phyloP scores from a whole-genome alignment of 2,113 vertebrate species.

The Albula glossodonta region DNA sequence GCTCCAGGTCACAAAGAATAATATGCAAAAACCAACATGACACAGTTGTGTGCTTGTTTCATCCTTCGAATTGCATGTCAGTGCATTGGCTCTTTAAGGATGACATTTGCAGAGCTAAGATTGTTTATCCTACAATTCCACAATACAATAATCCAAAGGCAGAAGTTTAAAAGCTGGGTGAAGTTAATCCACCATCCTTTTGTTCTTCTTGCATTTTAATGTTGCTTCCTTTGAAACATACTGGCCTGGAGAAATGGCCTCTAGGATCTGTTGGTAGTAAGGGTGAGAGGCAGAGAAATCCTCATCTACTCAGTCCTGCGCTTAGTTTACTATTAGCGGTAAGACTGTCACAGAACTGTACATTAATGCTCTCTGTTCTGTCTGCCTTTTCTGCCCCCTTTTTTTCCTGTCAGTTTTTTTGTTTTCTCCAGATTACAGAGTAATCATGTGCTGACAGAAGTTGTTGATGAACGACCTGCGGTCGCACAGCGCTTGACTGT shows the following conservation, averaged over 20 bases:
- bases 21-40: background rate
- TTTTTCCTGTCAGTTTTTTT: background rate
- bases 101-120: background rate
- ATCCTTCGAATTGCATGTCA: background rate
- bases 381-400: background rate
- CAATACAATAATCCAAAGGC: background rate
- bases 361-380: conserved; percentile 6
- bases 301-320: background rate
- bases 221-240: conserved; percentile 20
- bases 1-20: background rate
- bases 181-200: conserved; percentile 1
- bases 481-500: background rate
- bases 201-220: background rate
- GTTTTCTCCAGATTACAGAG: background rate
- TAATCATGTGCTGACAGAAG: conserved; percentile 19
- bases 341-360: background rate
- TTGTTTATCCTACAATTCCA: background rate
- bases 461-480: background rate
- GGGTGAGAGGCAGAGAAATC: conserved; percentile 14
- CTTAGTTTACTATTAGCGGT: background rate
- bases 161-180: background rate
- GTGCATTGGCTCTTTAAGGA: background rate
- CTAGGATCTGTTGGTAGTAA: conserved; percentile 15
- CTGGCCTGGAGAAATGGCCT: conserved; percentile 11
- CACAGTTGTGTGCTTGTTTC: background rate